Evolutionary conservation across 2,797 vertebrate species (phyloP).

Genomic region (Gambelia wislizenii): DNA sequence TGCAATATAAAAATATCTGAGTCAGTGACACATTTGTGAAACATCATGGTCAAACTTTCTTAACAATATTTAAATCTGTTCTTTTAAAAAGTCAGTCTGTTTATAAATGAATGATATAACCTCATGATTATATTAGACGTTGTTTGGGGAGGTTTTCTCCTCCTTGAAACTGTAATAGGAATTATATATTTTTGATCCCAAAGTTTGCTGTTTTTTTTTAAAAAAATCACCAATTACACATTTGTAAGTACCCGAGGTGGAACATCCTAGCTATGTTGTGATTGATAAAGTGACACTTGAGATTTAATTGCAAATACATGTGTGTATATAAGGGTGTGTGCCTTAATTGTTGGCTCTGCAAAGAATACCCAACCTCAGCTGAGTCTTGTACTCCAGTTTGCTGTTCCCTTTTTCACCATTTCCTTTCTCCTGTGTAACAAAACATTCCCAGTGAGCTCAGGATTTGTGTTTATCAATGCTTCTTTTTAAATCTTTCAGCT

Average conservation of each 20-base stretch:
- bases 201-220: accelerated
- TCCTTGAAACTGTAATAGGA: neutral
- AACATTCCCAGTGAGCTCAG: neutral
- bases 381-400: neutral
- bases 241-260: neutral
- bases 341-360: accelerated
- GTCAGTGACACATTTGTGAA: neutral
- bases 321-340: neutral
- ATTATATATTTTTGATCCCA: neutral
- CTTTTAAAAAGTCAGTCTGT: slow-evolving; percentile 7
- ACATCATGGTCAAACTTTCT: neutral
- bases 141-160: neutral
- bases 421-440: neutral
- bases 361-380: neutral
- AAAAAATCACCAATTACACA: neutral
- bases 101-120: neutral
- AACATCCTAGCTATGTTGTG: neutral
- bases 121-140: neutral
- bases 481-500: neutral
- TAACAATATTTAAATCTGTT: slow-evolving; percentile 16
- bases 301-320: neutral
- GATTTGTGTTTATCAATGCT: neutral
- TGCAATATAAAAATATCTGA: neutral
- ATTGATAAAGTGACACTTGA: neutral
- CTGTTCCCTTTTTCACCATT: neutral